phyloP scores from a whole-genome alignment of 2,113 vertebrate genomes.

The Psilopsiagon aurifrons region DNA sequence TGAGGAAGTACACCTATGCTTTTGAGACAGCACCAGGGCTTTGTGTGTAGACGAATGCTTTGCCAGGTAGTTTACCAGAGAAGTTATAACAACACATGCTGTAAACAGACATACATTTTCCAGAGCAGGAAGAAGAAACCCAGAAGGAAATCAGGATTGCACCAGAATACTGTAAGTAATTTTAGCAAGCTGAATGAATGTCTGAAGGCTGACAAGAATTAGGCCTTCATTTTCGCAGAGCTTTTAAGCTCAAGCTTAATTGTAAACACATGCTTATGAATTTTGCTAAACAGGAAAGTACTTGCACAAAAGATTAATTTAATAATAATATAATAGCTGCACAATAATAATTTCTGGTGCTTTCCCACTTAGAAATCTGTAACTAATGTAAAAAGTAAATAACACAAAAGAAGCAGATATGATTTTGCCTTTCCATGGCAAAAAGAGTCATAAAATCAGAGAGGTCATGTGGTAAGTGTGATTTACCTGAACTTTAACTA shows the following conservation, averaged over 20 bases:
- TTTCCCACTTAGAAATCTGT: neutral
- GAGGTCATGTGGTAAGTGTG: constrained; percentile 48
- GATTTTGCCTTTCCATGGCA: neutral
- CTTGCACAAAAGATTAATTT: neutral
- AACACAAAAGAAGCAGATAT: neutral
- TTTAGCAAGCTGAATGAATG: neutral
- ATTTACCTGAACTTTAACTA: constrained; percentile 64
- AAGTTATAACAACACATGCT: neutral
- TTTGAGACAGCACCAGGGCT: neutral
- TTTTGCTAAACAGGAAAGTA: neutral
- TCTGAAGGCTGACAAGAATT: neutral
- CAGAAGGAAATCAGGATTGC: constrained; percentile 20
- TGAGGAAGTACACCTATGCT: neutral
- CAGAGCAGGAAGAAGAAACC: constrained; percentile 49
- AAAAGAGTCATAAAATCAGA: constrained; percentile 27
- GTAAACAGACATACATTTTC: constrained; percentile 23
- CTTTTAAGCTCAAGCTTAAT: constrained; percentile 23
- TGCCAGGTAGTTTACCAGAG: neutral
- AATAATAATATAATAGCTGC: neutral
- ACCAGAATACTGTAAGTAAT: constrained; percentile 22
- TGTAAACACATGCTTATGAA: constrained; percentile 22
- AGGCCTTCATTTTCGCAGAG: neutral
- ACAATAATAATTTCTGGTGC: neutral
- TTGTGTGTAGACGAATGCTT: neutral
- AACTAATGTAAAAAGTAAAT: neutral